These are phyloP conservation scores for Apis cerana DNA, from an alignment of 1,140 invertebrate species.

Conservation along the genomic window DNA sequence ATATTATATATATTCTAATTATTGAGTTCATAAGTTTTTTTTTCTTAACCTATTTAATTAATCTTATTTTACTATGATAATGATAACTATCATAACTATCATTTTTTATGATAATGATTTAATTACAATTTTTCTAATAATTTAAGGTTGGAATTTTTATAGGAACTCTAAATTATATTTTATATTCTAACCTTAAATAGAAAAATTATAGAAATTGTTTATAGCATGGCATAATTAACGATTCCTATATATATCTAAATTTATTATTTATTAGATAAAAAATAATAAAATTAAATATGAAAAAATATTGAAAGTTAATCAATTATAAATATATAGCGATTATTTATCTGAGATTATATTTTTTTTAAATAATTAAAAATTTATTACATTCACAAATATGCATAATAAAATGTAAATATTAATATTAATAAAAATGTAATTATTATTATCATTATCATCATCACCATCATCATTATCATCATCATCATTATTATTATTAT, in stretches of 20 bases:
- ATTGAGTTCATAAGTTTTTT: not conserved
- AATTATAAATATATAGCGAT: not conserved
- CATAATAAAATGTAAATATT: not conserved
- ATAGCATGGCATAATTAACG: not conserved
- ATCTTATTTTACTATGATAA: not conserved
- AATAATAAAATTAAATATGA: not conserved
- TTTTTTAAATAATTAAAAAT: not conserved
- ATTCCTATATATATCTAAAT: not conserved
- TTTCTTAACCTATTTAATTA: not conserved
- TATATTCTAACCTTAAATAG: no score
- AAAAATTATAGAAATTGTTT: no score
- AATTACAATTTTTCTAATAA: not conserved
- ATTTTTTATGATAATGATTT: not conserved
- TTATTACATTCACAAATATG: not conserved
- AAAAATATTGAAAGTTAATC: constrained; percentile 5
- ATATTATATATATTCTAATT: not conserved
- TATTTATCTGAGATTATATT: no score
- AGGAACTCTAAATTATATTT: no score
- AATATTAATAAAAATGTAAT: no score
- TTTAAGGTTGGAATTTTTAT: not conserved
- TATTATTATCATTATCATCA: no score
- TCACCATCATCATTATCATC: no score
- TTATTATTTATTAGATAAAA: not conserved
- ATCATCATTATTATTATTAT: no score
- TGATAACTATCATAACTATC: not conserved